Conservation (phyloP, 2,888 invertebrate genomes). For the Petrophora chlorosata region DNA sequence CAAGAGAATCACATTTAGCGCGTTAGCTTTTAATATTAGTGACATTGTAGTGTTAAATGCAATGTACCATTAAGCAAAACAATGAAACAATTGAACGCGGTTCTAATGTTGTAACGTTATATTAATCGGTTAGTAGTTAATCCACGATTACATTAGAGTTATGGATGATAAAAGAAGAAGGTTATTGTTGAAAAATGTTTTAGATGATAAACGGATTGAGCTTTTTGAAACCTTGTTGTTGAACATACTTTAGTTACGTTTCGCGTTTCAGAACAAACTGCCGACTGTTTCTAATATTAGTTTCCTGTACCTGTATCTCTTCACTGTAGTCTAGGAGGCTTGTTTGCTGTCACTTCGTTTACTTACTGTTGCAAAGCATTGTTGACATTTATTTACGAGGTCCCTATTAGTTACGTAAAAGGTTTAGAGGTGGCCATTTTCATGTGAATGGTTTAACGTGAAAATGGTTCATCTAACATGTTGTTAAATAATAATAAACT, state of each 20-base stretch:
- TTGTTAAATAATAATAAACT: constrained; percentile 87
- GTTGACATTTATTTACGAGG: constrained; percentile 69
- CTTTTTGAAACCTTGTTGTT: constrained; percentile 77
- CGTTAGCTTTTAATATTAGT: constrained; percentile 82
- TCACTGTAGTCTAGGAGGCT: constrained; percentile 65
- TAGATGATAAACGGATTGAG: constrained; percentile 81
- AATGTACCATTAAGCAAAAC: constrained; percentile 63
- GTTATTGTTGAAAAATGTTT: constrained; percentile 83
- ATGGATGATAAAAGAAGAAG: constrained; percentile 71
- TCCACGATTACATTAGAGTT: constrained; percentile 77
- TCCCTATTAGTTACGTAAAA: constrained; percentile 81
- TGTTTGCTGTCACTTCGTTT: constrained; percentile 62
- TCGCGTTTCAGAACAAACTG: constrained; percentile 22
- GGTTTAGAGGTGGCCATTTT: constrained; percentile 82
- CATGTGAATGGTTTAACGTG: constrained; percentile 72
- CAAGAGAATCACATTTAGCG: constrained; percentile 57
- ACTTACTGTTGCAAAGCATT: constrained; percentile 67
- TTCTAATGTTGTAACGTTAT: constrained; percentile 82
- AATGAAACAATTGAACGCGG: constrained; percentile 65
- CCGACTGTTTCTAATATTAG: constrained; percentile 4
- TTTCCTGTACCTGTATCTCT: constrained; percentile 27
- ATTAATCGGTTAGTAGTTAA: constrained; percentile 77
- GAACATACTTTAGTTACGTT: constrained; percentile 56
- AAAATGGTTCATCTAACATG: constrained; percentile 82
- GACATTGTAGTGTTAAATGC: constrained; percentile 80